These are phyloP conservation scores for Pteronotus mesoamericanus DNA, from an alignment of 2,797 vertebrate genomes.

Conservation along the genomic window DNA sequence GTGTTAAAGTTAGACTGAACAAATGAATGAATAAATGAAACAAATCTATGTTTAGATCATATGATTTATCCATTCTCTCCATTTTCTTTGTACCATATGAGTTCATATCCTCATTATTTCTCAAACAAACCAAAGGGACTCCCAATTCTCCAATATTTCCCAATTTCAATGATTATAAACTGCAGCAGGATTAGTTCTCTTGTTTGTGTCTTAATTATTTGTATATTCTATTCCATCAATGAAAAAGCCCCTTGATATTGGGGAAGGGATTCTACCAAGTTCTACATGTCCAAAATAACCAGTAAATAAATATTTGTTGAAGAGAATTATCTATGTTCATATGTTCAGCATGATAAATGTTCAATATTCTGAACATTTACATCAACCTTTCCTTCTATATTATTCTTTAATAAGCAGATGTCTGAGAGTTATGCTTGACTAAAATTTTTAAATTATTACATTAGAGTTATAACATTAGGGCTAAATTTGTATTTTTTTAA, in stretches of 20 bases:
- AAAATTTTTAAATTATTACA: background rate
- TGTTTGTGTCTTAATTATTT: background rate
- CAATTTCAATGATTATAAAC: background rate
- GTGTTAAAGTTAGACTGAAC: background rate
- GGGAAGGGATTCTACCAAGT: background rate
- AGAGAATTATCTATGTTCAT: background rate
- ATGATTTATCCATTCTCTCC: background rate
- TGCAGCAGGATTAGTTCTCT: background rate
- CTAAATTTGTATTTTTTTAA: background rate
- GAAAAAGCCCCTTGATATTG: background rate
- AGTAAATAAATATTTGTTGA: background rate
- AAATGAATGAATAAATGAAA: background rate
- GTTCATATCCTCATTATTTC: background rate
- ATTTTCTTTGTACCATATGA: background rate
- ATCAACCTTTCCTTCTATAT: background rate
- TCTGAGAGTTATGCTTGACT: background rate
- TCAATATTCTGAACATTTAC: background rate
- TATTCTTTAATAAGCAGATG: background rate
- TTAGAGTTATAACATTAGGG: background rate
- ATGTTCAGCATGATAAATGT: background rate
- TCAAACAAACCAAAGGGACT: background rate
- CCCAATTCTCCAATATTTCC: background rate
- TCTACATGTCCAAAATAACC: background rate
- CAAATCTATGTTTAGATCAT: background rate
- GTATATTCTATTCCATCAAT: background rate